Evolutionary conservation across 2,888 invertebrate species (phyloP), one percentile per base, ranked within the genome.

Genomic region (Neelides folsomi): DNA sequence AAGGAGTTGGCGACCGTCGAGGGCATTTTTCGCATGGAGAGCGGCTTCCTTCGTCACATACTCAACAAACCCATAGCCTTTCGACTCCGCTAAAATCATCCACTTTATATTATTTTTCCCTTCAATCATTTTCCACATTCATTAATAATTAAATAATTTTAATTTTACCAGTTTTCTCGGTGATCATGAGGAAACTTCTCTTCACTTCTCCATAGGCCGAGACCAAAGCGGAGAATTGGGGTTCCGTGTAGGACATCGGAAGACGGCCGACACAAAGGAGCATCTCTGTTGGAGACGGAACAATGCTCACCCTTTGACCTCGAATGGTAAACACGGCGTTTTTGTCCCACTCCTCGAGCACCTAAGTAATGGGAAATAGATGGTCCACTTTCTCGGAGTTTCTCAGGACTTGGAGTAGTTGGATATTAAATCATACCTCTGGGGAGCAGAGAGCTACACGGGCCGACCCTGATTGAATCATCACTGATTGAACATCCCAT

Each of bases 1-100:
- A 5, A 69, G 67, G 15, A 73, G 63, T 40, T 67, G 65, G 49
- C 68, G 67, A 49, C 72, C 71, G 55, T 76, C 75, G 46, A 70
- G 64, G 41, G 65, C 63, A 50, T 68, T 68, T 56, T 72, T 71
- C n/a, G 74, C 75, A 53, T 71, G 69, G 16, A 71, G 66, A 2
- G 73, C 72, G 47, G 71, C 68, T 57, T 74, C 75, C 58, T 72
- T 71, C 48, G 69, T 71, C 36, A 68, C 66, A 66, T 72, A 76
- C 61, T 75, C 74, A 20, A 76, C 75, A 65, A 76, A 72, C 2
- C 76, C 76, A 66, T 76, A 76, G 12, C 75, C 75, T 64, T 75
- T 75, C 65, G 71, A 73, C 37, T 70, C 68, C 51, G 73, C 75
- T 75, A 64, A 42, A 57, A 54, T 52, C 18, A n/a, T n/a, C n/a